Conservation (phyloP, 2,797 vertebrate genomes). For the Oreonectes daqikongensis region DNA sequence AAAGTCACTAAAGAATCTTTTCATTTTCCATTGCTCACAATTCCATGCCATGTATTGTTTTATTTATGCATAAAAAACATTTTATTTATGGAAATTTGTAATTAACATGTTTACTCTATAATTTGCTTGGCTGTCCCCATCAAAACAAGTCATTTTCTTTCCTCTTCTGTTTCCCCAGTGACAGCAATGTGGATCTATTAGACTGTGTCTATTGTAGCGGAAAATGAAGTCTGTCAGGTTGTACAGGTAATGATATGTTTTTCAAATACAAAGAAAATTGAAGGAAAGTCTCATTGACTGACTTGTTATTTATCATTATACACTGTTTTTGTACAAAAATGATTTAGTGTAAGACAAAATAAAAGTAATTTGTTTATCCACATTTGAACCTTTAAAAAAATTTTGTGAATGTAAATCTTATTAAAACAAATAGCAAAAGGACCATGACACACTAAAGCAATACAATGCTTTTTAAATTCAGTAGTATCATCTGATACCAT, state of each 20-base stretch:
- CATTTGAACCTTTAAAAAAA: not conserved
- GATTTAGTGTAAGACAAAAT: not conserved
- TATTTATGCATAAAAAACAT: not conserved
- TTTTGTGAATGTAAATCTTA: no score
- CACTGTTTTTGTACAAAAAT: not conserved
- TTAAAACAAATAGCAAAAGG: no score
- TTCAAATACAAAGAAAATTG: not conserved
- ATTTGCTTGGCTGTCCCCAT: not conserved
- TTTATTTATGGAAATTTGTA: not conserved
- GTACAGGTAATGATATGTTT: not conserved
- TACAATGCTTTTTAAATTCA: no score
- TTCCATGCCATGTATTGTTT: not conserved
- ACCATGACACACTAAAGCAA: no score
- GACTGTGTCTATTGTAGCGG: conserved; percentile 5
- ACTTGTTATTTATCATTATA: not conserved
- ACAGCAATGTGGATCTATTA: not conserved
- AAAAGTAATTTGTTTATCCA: not conserved
- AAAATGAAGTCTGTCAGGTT: conserved; percentile 5
- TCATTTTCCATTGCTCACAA: not conserved
- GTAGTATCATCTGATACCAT: not conserved
- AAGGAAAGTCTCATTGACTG: not conserved
- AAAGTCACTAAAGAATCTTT: not conserved
- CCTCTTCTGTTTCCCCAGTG: not conserved
- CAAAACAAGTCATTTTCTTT: conserved; percentile 5
- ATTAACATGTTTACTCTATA: not conserved